A percentile compares a stretch with the other conserved stretches of the same genome.
These are phyloP conservation scores for Nansenia antarctica DNA, from an alignment of 2,113 vertebrate species.

Conservation along the genomic window DNA sequence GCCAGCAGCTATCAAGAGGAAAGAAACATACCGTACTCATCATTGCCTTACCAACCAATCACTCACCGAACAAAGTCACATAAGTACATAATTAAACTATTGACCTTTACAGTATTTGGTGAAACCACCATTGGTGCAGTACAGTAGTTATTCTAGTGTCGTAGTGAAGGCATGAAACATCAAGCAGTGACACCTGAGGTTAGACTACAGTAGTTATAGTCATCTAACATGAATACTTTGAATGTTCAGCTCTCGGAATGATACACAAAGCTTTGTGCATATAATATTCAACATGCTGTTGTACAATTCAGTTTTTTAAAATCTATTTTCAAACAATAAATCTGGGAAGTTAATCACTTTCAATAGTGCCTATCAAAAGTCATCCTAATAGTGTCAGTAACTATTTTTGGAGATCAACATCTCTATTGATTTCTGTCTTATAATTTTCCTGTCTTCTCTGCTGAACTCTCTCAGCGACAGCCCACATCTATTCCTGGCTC, in stretches of 20 bases:
- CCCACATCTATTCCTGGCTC: neutral
- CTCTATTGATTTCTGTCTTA: neutral
- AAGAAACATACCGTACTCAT: neutral
- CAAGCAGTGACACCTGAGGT: neutral
- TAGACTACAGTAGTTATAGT: no score
- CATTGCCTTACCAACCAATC: neutral
- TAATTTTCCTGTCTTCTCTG: neutral
- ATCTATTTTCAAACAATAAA: no score
- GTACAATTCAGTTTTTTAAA: no score
- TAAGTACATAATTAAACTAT: neutral
- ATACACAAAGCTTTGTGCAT: neutral
- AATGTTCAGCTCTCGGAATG: neutral
- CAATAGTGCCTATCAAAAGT: neutral
- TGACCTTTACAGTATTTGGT: neutral
- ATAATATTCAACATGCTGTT: no score
- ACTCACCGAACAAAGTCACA: neutral
- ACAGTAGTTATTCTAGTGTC: neutral
- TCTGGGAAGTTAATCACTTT: no score
- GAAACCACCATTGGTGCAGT: neutral
- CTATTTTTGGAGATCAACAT: neutral
- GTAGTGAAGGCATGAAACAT: neutral
- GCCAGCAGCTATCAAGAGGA: neutral
- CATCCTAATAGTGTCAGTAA: neutral
- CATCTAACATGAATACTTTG: no score
- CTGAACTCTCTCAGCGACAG: neutral